These are phyloP conservation scores for Leptodactylus fallax DNA, from an alignment of 2,797 vertebrate genomes.

Conservation along the genomic window DNA sequence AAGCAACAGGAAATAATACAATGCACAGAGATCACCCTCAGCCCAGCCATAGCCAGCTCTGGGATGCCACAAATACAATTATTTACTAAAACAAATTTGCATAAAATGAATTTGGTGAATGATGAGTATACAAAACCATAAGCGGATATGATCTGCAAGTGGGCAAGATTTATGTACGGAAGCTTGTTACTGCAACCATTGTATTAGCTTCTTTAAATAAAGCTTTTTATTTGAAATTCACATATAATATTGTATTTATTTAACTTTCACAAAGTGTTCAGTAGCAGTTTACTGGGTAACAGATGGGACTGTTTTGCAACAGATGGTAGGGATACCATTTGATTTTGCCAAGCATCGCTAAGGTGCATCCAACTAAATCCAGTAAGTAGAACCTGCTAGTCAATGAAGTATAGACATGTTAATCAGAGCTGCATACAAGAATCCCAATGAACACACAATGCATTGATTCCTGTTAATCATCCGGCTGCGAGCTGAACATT, in stretches of 20 bases:
- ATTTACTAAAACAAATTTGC: too few relatives aligned
- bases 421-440: conserved; percentile 8
- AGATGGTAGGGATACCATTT: conserved; percentile 68
- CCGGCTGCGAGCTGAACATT: background rate
- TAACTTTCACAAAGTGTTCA: conserved; percentile 40
- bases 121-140: too few relatives aligned
- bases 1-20: too few relatives aligned
- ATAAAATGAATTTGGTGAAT: too few relatives aligned
- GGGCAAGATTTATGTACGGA: too few relatives aligned
- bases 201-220: background rate
- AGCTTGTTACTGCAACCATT: background rate
- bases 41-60: too few relatives aligned
- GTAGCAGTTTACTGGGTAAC: conserved; percentile 32
- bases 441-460: conserved; percentile 27
- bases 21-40: too few relatives aligned
- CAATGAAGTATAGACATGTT: conserved; percentile 44
- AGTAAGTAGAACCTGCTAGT: conserved; percentile 31
- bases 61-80: too few relatives aligned
- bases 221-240: background rate
- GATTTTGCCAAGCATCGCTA: conserved; percentile 68
- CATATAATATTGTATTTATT: conserved; percentile 43
- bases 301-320: conserved; percentile 71
- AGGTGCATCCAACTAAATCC: conserved; percentile 64
- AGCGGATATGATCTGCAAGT: too few relatives aligned
- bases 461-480: background rate